A percentile compares a stretch with the other conserved stretches of the same genome.
These are phyloP conservation scores for Hirtodrosophila trivittata DNA, from an alignment of 2,888 invertebrate species.

Conservation along the genomic window DNA sequence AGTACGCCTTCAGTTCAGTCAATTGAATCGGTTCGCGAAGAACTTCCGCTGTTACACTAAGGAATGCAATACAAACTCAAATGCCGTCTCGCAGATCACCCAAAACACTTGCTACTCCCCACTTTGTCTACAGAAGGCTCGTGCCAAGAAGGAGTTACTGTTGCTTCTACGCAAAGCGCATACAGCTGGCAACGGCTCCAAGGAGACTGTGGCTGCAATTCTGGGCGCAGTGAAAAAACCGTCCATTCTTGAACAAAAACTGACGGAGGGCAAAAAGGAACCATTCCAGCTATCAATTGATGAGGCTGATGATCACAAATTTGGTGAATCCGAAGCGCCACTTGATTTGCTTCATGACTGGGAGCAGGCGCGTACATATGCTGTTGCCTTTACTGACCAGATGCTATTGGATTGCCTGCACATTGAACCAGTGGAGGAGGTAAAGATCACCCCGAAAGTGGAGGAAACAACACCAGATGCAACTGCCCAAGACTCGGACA, in stretches of 20 bases:
- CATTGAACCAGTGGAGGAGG: constrained; percentile 3
- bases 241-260: constrained; percentile 89
- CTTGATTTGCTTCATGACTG: constrained; percentile 84
- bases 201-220: constrained; percentile 83
- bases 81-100: constrained; percentile 85
- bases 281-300: constrained; percentile 52
- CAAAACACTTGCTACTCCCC: constrained; percentile 90
- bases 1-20: constrained; percentile 88
- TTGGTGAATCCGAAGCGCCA: constrained; percentile 72
- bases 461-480: constrained; percentile 55
- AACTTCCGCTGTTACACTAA: constrained; percentile 89
- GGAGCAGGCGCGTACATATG: constrained; percentile 85
- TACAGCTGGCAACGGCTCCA: constrained; percentile 84
- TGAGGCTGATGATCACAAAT: constrained; percentile 78
- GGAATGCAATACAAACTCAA: constrained; percentile 87
- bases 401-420: constrained; percentile 64
- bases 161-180: constrained; percentile 87
- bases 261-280: constrained; percentile 86
- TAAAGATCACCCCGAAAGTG: constrained; percentile 54
- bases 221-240: constrained; percentile 86
- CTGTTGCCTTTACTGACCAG: constrained; percentile 82
- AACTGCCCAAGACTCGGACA: constrained; percentile 72
- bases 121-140: constrained; percentile 89
- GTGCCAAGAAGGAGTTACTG: constrained; percentile 88
- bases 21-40: constrained; percentile 88